Evolutionary conservation across 2,888 invertebrate species (phyloP), one percentile per base, ranked within the genome.

Genomic region (Dexiosoma caninum): DNA sequence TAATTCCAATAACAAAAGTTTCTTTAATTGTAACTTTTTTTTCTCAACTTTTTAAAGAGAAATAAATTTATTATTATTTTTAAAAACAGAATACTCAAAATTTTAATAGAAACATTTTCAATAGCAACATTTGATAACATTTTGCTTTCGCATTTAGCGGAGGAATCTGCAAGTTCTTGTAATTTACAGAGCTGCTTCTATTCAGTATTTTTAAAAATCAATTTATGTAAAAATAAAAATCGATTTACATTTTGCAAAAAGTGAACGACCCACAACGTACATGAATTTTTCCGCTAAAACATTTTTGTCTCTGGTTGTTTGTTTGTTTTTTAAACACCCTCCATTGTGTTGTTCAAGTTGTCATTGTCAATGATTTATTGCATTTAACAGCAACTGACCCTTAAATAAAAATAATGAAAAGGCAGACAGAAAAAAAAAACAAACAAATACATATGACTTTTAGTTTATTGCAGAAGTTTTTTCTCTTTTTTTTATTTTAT

Each of bases 311-410:
- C 27, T 21, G n/a, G 12, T 16, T 8, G n/a, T 6, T 5, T 53
- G 60, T 8, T 46, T 37, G 12, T 60, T 7, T 8, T 1, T 49
- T 27, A 10, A 57, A 62, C 72, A 72, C 72, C 72, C 77, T 51
- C 67, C 49, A 64, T 64, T 42, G 53, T 57, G 62, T 76, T 27
- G 40, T 30, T 67, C 16, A 21, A 37, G 62, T 59, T 81, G 81
- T 77, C 81, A 81, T 72, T 77, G 81, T 59, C 81, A 69, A 81
- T 81, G 81, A 81, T 81, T 81, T 81, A 81, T 81, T 81, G 69
- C 72, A 64, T 81, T 62, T 81, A 81, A 74, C 81, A 81, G 72
- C 46, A 77, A 69, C 57, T 81, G 81, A 72, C 81, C 80, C 79
- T 53, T 37, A 30, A 59, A 64, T 21, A 44, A 60, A 66, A 42